Conservation (phyloP, 1,140 invertebrate species). For the Drosophila subobscura region DNA sequence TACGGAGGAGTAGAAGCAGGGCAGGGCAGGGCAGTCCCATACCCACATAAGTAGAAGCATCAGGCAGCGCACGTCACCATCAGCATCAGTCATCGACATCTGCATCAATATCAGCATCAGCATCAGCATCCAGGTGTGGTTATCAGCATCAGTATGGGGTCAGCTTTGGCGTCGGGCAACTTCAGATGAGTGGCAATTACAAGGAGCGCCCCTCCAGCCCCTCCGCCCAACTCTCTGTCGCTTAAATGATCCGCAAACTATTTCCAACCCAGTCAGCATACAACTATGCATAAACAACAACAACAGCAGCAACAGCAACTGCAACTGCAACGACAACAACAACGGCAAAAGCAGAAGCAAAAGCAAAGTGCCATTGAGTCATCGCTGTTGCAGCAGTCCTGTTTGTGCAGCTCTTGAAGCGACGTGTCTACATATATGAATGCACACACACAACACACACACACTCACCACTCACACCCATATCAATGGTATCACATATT, state of each 20-base stretch:
- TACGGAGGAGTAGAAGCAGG: too few species aligned
- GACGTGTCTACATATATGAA: slow-evolving; percentile 25
- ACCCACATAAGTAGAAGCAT: background rate
- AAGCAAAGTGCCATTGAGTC: slow-evolving; percentile 24
- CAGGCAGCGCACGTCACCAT: too few species aligned
- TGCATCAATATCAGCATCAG: too few species aligned
- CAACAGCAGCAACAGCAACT: slow-evolving; percentile 5
- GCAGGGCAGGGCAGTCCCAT: too few species aligned
- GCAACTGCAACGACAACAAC: slow-evolving; percentile 14
- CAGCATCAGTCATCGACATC: too few species aligned
- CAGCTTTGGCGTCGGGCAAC: slow-evolving; percentile 15
- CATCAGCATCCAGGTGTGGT: too few species aligned
- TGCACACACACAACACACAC: too few species aligned
- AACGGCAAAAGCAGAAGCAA: slow-evolving; percentile 2
- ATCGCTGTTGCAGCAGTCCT: slow-evolving; percentile 4
- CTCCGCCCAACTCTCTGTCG: slow-evolving; percentile 1
- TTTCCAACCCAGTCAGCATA: slow-evolving; percentile 10
- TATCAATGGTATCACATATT: background rate
- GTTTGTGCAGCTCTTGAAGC: slow-evolving; percentile 41
- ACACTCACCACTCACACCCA: background rate
- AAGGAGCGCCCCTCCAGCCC: background rate
- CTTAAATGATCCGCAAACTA: slow-evolving; percentile 52
- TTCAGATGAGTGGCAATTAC: slow-evolving; percentile 51
- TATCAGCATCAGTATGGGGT: slow-evolving; percentile 1
- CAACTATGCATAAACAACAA: slow-evolving; percentile 32